Base-by-base conservation (phyloP, 2,888 invertebrate genomes). In the Rhagonycha fulva region DNA sequence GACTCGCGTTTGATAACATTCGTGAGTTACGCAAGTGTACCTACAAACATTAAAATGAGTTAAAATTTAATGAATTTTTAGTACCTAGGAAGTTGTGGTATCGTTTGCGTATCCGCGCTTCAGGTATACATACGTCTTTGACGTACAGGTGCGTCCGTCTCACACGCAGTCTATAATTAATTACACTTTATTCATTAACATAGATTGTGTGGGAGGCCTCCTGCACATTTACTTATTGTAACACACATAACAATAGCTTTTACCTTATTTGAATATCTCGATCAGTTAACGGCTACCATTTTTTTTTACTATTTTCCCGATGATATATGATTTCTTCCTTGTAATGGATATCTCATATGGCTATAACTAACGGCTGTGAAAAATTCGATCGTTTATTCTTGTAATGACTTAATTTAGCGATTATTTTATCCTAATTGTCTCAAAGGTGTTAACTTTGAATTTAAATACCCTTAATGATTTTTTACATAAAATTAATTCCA, bases 201-300 rank as follows among this genome's bases (percentile, higher is more conserved):
- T 78, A 78, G 78, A 73, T 66, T 74, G 77, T 73, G 79, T 79
- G 79, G 79, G 77, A 79, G 79, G 79, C 79, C 75, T 62, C 77
- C 79, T 79, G 77, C 79, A 79, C 78, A 74, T 79, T 79, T 76
- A 71, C 78, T 77, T 75, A 77, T 73, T 77, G 32, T 74, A 70
- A 60, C 69, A 63, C 72, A 75, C 70, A 47, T 47, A 75, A 78
- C 77, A 78, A 78, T 78, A 73, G 77, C 75, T 72, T 72, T 73
- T 66, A 70, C 76, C 75, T 75, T 75, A 79, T 79, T 79, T 77
- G 77, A 79, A 79, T 79, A 77, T 77, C 76, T 75, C 68, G 71
- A 76, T 76, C 76, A 69, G 66, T 69, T 76, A 78, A 78, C 78
- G 78, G 76, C 76, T 76, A 78, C 74, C 68, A 70, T 76, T 76